Evolutionary conservation across 2,888 invertebrate genomes (phyloP).

Genomic region (Phengaris arion): DNA sequence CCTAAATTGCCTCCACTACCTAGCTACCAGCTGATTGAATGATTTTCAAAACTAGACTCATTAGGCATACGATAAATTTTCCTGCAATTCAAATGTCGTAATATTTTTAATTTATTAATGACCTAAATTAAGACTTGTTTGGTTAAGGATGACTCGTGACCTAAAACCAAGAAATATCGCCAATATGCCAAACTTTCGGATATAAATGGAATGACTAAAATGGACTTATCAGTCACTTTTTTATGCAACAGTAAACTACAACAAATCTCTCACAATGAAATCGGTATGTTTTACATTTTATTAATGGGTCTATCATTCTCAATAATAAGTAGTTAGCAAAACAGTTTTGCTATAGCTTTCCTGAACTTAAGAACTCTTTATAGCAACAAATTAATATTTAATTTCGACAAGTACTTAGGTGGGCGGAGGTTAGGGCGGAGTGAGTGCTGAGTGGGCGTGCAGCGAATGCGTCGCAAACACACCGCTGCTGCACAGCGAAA

Average conservation of each 20-base stretch:
- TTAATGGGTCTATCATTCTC: too few relatives aligned
- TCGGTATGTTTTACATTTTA: slow-evolving; percentile 57
- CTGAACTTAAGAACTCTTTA: too few relatives aligned
- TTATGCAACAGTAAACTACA: slow-evolving; percentile 51
- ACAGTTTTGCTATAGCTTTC: too few relatives aligned
- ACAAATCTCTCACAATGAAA: slow-evolving; percentile 65
- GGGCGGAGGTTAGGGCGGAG: too few relatives aligned
- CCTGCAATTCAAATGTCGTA: background rate
- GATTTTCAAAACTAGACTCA: background rate
- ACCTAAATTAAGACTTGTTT: background rate
- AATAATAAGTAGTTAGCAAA: too few relatives aligned
- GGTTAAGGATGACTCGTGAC: background rate
- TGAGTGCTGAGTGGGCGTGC: too few relatives aligned
- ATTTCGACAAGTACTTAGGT: too few relatives aligned
- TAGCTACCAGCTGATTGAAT: background rate
- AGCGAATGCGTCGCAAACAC: too few relatives aligned
- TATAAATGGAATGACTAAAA: slow-evolving; percentile 58
- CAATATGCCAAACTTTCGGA: background rate
- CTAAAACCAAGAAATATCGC: background rate
- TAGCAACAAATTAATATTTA: too few relatives aligned
- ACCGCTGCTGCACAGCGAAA: too few relatives aligned
- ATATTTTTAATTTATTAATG: slow-evolving; percentile 5
- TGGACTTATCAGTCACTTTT: slow-evolving; percentile 61
- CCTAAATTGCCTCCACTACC: too few relatives aligned
- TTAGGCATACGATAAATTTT: background rate